Percentiles rank a stretch among this genome's conserved stretches.
These are phyloP conservation scores for Muscidifurax raptorellus DNA, from an alignment of 1,140 invertebrate species.

Conservation along the genomic window DNA sequence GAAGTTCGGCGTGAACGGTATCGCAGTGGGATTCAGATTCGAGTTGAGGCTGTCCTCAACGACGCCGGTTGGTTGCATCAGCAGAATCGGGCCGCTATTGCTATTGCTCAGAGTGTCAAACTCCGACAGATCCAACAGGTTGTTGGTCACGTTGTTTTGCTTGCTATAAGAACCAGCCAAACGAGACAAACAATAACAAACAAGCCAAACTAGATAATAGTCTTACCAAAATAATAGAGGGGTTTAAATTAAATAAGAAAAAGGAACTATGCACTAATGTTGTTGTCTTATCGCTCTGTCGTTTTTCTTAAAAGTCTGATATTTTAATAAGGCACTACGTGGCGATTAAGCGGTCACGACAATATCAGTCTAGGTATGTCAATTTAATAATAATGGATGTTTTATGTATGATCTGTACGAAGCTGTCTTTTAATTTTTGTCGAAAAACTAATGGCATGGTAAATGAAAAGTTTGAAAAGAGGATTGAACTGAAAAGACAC, in stretches of 20 bases:
- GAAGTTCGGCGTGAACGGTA: conserved; percentile 71
- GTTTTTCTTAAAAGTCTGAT: background rate
- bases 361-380: background rate
- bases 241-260: background rate
- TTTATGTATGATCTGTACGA: background rate
- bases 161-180: conserved; percentile 73
- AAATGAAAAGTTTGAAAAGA: background rate
- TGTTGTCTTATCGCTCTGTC: background rate
- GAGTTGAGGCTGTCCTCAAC: conserved; percentile 74
- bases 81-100: conserved; percentile 73
- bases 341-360: background rate
- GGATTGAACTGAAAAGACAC: background rate
- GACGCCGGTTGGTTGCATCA: conserved; percentile 29
- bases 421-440: background rate
- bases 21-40: conserved; percentile 71
- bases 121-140: conserved; percentile 76
- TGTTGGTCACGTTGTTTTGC: conserved; percentile 77
- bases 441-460: background rate
- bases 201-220: background rate
- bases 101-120: conserved; percentile 79
- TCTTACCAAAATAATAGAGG: background rate
- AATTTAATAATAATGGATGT: background rate
- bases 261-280: background rate
- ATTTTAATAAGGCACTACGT: conserved; percentile 9
- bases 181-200: conserved; percentile 14